Percentiles rank a stretch among this genome's conserved stretches.
Evolutionary conservation across 2,113 vertebrate genomes (phyloP).

Genomic region (Stigmatopora nigra): DNA sequence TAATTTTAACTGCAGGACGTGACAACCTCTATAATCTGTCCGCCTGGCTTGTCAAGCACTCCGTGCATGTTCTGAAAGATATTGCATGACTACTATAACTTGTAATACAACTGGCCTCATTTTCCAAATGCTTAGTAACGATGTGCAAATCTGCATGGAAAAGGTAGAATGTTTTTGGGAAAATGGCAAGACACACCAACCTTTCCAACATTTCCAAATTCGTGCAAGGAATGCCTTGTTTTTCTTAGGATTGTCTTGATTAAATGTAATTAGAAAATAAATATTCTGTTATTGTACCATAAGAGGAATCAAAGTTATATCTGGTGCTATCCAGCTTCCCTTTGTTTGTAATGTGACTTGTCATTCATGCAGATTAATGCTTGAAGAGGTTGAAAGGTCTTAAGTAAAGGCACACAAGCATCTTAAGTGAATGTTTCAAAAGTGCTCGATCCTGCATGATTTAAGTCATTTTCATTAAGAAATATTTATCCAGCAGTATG

Average conservation of each 20-base stretch:
- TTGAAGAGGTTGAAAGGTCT: conserved; percentile 18
- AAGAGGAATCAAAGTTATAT: neutral
- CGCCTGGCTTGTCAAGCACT: conserved; percentile 24
- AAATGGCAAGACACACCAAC: neutral
- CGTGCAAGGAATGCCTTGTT: too few relatives aligned
- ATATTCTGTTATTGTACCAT: conserved; percentile 29
- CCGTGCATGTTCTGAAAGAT: conserved; percentile 16
- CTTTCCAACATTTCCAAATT: neutral
- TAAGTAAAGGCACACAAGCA: conserved; percentile 23
- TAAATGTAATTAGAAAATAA: conserved; percentile 41
- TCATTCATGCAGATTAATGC: conserved; percentile 13
- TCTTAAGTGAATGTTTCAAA: conserved; percentile 28
- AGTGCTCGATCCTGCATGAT: conserved; percentile 39
- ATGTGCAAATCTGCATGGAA: conserved; percentile 33
- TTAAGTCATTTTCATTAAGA: conserved; percentile 55
- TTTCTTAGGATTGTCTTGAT: conserved; percentile 16
- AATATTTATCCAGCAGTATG: conserved; percentile 33
- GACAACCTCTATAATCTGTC: conserved; percentile 26
- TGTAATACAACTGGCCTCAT: conserved; percentile 26
- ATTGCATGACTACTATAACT: conserved; percentile 23
- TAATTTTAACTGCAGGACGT: conserved; percentile 32
- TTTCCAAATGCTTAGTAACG: conserved; percentile 47
- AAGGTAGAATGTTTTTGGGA: conserved; percentile 23
- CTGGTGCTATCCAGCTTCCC: conserved; percentile 21
- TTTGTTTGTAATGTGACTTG: conserved; percentile 12